Conservation (phyloP, 2,888 invertebrate species). For the Campopleginae sp. region DNA sequence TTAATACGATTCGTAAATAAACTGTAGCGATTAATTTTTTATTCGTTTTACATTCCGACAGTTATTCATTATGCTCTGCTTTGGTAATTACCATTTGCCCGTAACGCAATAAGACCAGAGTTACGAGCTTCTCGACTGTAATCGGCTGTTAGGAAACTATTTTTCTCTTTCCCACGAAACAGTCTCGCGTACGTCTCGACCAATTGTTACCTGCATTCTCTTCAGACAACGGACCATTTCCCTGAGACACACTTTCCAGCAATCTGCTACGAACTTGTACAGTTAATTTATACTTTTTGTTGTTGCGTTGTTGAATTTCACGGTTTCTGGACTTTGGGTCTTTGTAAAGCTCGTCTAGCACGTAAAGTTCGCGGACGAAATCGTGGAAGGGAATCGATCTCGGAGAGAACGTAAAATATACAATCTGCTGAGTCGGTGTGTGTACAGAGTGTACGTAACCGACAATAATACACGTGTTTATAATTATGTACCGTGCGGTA, state of each 20-base stretch:
- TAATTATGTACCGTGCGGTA: constrained; percentile 17
- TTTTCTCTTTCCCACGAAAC: neutral
- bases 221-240: neutral
- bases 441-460: neutral
- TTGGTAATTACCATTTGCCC: neutral
- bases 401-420: constrained; percentile 22
- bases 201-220: neutral
- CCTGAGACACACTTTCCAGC: neutral
- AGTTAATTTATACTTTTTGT: neutral
- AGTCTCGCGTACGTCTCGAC: neutral
- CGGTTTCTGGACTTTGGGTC: neutral
- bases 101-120: too few relatives aligned
- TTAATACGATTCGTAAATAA: neutral
- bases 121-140: too few relatives aligned
- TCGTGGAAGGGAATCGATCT: neutral
- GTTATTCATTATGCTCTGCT: neutral
- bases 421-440: neutral
- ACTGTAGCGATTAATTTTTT: neutral
- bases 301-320: neutral
- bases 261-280: neutral
- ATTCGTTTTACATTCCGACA: neutral
- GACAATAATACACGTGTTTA: constrained; percentile 1
- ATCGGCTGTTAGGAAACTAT: too few relatives aligned
- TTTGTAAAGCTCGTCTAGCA: neutral
- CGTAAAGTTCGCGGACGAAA: neutral